Percentiles rank a stretch among this genome's conserved stretches.
Conservation (phyloP, 1,140 invertebrate species). For the Hypsibius dujardini region DNA sequence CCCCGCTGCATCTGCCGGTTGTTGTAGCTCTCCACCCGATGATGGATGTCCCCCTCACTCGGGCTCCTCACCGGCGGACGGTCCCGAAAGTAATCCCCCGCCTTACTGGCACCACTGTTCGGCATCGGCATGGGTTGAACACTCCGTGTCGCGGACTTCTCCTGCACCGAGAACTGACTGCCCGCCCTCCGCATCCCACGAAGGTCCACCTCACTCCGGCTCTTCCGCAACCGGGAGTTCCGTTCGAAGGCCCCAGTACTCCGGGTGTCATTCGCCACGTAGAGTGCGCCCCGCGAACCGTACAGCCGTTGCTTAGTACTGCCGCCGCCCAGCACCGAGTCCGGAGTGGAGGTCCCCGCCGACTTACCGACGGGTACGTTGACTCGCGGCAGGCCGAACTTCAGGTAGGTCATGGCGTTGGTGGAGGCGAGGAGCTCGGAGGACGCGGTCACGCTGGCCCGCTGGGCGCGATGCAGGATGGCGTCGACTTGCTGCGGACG, state of each 20-base stretch:
- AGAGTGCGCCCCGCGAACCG: not conserved
- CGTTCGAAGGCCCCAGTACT: not conserved
- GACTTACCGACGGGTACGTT: constrained; percentile 50
- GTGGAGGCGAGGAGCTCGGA: constrained; percentile 31
- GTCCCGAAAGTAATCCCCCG: not conserved
- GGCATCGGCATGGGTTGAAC: not conserved
- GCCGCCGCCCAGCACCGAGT: not conserved
- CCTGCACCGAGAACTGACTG: not conserved
- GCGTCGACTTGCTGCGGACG: constrained; percentile 11
- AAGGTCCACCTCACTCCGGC: not conserved
- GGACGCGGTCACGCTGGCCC: not conserved
- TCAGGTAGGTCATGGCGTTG: constrained; percentile 77
- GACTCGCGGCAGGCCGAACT: constrained; percentile 73
- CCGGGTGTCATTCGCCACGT: not conserved
- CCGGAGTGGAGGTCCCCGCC: not conserved
- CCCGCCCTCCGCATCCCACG: not conserved
- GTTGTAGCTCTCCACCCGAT: too few species aligned
- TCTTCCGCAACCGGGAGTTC: constrained; percentile 8
- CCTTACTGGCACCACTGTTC: not conserved
- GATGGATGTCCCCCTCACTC: constrained; percentile 8
- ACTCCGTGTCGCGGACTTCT: not conserved
- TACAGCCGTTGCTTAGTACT: not conserved
- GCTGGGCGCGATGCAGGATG: constrained; percentile 16
- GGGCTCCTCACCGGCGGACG: not conserved
- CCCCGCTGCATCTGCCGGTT: not conserved